A percentile compares a stretch with the other conserved stretches of the same genome.
These are phyloP conservation scores for Callopanchax toddi DNA, from an alignment of 2,113 vertebrate species.

Conservation along the genomic window DNA sequence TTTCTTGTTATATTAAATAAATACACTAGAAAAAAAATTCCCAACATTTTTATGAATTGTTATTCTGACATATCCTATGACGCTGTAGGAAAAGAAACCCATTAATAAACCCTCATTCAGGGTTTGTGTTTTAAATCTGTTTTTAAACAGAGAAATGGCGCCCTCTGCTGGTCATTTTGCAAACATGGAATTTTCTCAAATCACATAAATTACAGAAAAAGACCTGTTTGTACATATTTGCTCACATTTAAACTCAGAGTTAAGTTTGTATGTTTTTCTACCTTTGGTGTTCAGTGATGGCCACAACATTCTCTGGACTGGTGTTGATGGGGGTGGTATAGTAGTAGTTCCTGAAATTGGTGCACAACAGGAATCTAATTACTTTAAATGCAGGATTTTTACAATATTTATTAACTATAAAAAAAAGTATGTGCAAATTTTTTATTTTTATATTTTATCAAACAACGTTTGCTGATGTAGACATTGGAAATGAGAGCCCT, in stretches of 20 bases:
- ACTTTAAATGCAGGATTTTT: neutral
- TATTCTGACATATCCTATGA: no score
- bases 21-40: no score
- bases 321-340: constrained; percentile 30
- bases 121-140: no score
- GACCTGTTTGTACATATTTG: no score
- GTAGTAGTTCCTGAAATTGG: constrained; percentile 57
- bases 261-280: neutral
- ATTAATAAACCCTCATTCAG: neutral
- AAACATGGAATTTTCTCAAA: constrained; percentile 24
- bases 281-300: constrained; percentile 36
- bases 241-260: neutral
- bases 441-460: neutral
- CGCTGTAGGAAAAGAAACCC: neutral
- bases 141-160: constrained; percentile 39
- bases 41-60: no score
- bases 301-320: neutral
- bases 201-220: no score
- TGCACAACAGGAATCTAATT: neutral
- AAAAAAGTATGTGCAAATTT: neutral
- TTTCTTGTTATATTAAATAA: no score
- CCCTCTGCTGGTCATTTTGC: constrained; percentile 50
- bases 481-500: neutral
- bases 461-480: no score
- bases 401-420: neutral